A percentile compares a stretch with the other conserved stretches of the same genome.
Evolutionary conservation across 2,113 vertebrate genomes (phyloP).

Genomic region (Oncorhynchus mykiss): DNA sequence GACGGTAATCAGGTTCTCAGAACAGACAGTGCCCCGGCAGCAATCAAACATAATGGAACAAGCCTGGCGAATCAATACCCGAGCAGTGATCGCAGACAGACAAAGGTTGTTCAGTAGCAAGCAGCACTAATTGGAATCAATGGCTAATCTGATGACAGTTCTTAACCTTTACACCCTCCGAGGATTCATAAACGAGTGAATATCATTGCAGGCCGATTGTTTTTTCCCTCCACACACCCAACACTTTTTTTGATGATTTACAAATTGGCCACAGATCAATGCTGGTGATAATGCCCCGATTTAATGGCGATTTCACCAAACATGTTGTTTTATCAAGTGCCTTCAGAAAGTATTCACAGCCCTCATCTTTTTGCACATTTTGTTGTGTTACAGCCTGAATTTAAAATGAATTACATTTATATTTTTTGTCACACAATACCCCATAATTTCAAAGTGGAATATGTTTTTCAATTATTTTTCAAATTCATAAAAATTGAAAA

Average conservation of each 20-base stretch:
- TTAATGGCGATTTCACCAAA: conserved; percentile 45
- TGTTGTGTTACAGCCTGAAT: too few relatives aligned
- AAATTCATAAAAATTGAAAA: too few relatives aligned
- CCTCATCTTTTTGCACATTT: too few relatives aligned
- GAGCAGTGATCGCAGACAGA: conserved; percentile 71
- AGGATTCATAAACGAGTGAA: conserved; percentile 69
- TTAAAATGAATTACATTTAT: too few relatives aligned
- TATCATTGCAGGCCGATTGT: conserved; percentile 54
- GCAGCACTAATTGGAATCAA: conserved; percentile 80
- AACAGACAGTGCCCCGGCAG: conserved; percentile 55
- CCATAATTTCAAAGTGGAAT: too few relatives aligned
- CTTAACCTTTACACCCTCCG: conserved; percentile 67
- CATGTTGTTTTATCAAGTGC: conserved; percentile 17
- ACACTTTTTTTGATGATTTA: conserved; percentile 65
- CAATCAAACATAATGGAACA: conserved; percentile 74
- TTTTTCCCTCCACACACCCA: conserved; percentile 14
- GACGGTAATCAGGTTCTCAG: conserved; percentile 57
- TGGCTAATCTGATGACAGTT: conserved; percentile 80
- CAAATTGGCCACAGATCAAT: conserved; percentile 59
- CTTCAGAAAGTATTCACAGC: too few relatives aligned
- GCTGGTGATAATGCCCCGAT: conserved; percentile 43
- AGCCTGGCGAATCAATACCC: conserved; percentile 70
- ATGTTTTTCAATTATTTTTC: too few relatives aligned
- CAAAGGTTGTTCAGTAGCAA: conserved; percentile 77
- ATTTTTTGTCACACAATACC: too few relatives aligned